These are phyloP conservation scores for Mustela lutreola DNA, from an alignment of 2,113 vertebrate species.

Conservation along the genomic window DNA sequence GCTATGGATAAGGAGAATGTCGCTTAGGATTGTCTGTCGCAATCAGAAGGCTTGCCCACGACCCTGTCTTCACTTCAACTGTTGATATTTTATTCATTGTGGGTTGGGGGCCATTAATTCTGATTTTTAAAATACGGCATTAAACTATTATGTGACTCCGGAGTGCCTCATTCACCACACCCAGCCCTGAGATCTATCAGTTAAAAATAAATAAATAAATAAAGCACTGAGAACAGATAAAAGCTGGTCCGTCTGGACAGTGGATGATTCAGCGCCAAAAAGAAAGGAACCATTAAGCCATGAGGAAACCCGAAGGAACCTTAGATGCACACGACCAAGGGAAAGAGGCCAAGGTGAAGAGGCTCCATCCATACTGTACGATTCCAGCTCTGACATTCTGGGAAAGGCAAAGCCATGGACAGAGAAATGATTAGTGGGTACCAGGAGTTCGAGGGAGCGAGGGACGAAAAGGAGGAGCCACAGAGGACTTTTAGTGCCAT, in stretches of 20 bases:
- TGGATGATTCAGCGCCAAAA: background rate
- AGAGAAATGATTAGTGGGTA: background rate
- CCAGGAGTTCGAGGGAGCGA: background rate
- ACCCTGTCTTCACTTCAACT: background rate
- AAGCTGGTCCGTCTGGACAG: background rate
- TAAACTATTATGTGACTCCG: background rate
- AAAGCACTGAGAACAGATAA: background rate
- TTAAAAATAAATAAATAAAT: background rate
- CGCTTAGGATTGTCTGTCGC: background rate
- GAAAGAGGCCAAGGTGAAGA: background rate
- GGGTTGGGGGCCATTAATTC: background rate
- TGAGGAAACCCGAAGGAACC: background rate
- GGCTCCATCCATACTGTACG: background rate
- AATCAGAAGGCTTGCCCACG: background rate
- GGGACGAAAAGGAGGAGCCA: background rate
- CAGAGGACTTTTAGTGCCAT: background rate
- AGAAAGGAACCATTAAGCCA: background rate
- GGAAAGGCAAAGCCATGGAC: background rate
- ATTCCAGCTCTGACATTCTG: background rate
- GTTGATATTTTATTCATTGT: background rate
- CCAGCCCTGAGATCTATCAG: background rate
- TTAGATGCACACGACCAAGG: background rate
- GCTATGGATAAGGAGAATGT: fast-evolving
- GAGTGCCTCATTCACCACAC: background rate
- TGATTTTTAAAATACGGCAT: background rate